Conservation (phyloP, 2,888 invertebrate genomes). For the Lithophane ornitopus region DNA sequence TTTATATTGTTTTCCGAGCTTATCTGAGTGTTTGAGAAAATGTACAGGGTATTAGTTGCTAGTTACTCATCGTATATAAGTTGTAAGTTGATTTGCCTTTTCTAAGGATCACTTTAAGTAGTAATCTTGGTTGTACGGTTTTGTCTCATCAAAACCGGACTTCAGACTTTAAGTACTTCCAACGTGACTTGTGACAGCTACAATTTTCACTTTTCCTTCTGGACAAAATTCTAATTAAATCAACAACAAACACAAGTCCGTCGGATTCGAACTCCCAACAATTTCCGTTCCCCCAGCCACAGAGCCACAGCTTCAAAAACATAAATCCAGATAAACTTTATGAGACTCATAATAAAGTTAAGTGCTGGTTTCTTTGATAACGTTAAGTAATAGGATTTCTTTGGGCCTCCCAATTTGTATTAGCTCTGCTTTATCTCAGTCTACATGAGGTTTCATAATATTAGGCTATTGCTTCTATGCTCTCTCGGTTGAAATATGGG, state of each 20-base stretch:
- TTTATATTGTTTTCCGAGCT: slow-evolving; percentile 59
- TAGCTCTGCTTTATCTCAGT: slow-evolving; percentile 66
- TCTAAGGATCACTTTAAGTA: background rate
- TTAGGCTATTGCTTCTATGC: slow-evolving; percentile 53
- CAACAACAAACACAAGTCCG: slow-evolving; percentile 17
- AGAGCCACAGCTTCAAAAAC: slow-evolving; percentile 74
- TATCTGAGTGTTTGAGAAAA: slow-evolving; percentile 63
- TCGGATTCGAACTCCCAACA: slow-evolving; percentile 46
- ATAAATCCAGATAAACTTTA: slow-evolving; percentile 84
- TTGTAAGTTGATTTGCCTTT: slow-evolving; percentile 15
- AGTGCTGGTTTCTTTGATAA: slow-evolving; percentile 77
- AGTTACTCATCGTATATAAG: slow-evolving; percentile 17
- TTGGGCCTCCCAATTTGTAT: slow-evolving; percentile 70
- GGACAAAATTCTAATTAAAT: slow-evolving; percentile 22
- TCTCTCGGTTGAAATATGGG: slow-evolving; percentile 47
- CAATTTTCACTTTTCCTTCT: background rate
- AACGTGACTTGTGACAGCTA: slow-evolving; percentile 4
- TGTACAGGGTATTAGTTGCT: slow-evolving; percentile 17
- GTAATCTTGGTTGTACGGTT: slow-evolving; percentile 13
- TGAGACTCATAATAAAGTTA: slow-evolving; percentile 73
- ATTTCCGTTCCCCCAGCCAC: slow-evolving; percentile 50
- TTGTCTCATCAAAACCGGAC: slow-evolving; percentile 7
- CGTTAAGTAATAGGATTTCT: slow-evolving; percentile 74
- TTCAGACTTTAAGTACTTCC: background rate
- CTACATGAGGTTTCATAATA: slow-evolving; percentile 63